phyloP scores from a whole-genome alignment of 2,113 vertebrate genomes.

The Gavia stellata region DNA sequence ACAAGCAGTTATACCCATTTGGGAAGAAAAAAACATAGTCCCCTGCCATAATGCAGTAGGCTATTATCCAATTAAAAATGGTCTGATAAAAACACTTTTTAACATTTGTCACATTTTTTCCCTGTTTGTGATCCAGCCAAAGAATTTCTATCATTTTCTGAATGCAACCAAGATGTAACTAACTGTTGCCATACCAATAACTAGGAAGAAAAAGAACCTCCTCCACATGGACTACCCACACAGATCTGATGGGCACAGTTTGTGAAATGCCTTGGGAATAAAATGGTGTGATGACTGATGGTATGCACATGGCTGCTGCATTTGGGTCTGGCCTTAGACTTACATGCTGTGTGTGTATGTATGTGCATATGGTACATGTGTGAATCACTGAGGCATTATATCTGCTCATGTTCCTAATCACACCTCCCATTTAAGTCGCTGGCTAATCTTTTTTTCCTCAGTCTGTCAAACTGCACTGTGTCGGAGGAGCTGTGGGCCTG shows the following conservation, averaged over 20 bases:
- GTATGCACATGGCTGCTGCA: background rate
- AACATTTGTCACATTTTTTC: constrained; percentile 43
- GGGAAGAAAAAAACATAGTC: background rate
- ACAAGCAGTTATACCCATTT: background rate
- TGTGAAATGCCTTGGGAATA: constrained; percentile 31
- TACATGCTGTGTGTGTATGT: fast-evolving
- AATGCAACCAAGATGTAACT: constrained; percentile 33
- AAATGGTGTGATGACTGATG: background rate
- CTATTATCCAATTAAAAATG: constrained; percentile 18
- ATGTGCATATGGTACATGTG: background rate
- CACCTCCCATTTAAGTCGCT: background rate
- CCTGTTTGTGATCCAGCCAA: constrained; percentile 50
- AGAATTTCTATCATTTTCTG: constrained; percentile 39
- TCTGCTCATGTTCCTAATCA: background rate
- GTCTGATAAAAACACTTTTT: constrained; percentile 14
- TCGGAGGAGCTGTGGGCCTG: background rate
- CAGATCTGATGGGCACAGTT: constrained; percentile 29
- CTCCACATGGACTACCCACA: constrained; percentile 48
- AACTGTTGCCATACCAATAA: constrained; percentile 54
- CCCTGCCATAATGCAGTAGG: constrained; percentile 27
- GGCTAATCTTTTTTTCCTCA: background rate
- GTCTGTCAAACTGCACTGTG: background rate
- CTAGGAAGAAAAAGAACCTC: constrained; percentile 55
- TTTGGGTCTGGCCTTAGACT: background rate
- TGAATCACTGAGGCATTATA: background rate